phyloP scores from a whole-genome alignment of 2,888 invertebrate species.

The Polydrusus tereticollis region DNA sequence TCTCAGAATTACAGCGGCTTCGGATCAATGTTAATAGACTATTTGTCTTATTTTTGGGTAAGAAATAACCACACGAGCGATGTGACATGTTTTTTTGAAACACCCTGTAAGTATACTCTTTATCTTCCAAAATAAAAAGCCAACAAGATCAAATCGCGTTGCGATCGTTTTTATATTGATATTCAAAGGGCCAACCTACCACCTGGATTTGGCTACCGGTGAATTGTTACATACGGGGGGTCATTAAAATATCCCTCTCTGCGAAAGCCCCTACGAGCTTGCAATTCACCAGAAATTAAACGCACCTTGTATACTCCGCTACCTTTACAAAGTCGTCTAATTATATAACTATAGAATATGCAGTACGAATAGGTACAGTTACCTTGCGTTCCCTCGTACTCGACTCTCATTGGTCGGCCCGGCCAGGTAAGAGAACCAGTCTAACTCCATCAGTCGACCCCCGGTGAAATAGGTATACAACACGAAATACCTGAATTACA shows the following conservation, averaged over 20 bases:
- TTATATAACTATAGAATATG: slow-evolving; percentile 63
- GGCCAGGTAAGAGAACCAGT: slow-evolving; percentile 59
- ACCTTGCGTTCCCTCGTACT: slow-evolving; percentile 61
- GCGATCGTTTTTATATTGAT: not conserved
- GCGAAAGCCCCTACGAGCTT: not conserved
- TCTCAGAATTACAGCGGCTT: too few species aligned
- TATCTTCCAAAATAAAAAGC: too few species aligned
- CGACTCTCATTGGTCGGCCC: slow-evolving; percentile 35
- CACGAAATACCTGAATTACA: slow-evolving; percentile 57
- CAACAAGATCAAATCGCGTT: not conserved
- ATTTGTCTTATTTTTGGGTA: too few species aligned
- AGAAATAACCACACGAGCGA: too few species aligned
- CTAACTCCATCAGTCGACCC: slow-evolving; percentile 58
- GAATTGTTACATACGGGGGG: not conserved
- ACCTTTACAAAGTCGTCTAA: slow-evolving; percentile 57
- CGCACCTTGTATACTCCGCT: slow-evolving; percentile 18
- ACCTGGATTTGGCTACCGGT: not conserved
- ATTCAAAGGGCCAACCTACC: not conserved
- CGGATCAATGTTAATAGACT: too few species aligned
- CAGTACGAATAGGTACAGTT: slow-evolving; percentile 60
- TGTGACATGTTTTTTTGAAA: too few species aligned
- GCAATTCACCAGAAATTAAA: not conserved
- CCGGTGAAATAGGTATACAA: slow-evolving; percentile 60
- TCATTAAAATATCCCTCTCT: not conserved
- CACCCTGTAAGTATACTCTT: too few species aligned